Evolutionary conservation across 2,797 vertebrate genomes (phyloP), one percentile per base, ranked within the genome.

Genomic region (Sebastes trivittatus): DNA sequence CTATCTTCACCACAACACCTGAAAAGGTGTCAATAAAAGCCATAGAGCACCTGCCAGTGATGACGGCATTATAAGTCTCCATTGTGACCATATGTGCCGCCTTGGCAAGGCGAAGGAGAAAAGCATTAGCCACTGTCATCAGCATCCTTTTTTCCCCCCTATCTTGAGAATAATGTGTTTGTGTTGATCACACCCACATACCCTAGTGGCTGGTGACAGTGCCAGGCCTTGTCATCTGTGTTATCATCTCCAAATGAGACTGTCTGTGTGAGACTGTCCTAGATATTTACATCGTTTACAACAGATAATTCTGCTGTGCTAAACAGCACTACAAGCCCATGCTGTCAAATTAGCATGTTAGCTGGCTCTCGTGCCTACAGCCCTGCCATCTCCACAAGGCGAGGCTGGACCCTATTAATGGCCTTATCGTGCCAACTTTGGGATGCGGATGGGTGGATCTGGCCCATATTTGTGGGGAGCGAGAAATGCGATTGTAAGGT

Each of bases 401-500:
- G 75, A 88, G 87, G 83, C 83, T 80, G 88, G 87, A 89, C 84
- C 88, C 91, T 76, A 90, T 92, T 94, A 94, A 93, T 92, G 92
- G 92, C 77, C 83, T 84, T 83, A 83, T 87, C 74, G 59, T 94
- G 93, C 91, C 94, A 95, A 90, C 88, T 87, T 89, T 84, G 5
- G 76, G 93, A 92, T 85, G 81, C 63, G 88, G 90, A 86, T 91
- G 89, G 87, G 87, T 83, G 83, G 83, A 91, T 84, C 84, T 91
- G 88, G 91, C 91, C 91, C 91, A 88, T 89, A 91, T 93, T 94
- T 92, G 88, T 34, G 75, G 74, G 73, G 85, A 75, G 86, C 61
- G 55, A 89, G 92, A 96, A 96, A 97, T 95, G 91, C 86, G 93
- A 97, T 96, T 97, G 96, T 95, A 94, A 95, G 95, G 95, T 96